A percentile compares a stretch with the other conserved stretches of the same genome.
These are phyloP conservation scores for Acanthosepion lycidas DNA, from an alignment of 2,888 invertebrate genomes.

Conservation along the genomic window DNA sequence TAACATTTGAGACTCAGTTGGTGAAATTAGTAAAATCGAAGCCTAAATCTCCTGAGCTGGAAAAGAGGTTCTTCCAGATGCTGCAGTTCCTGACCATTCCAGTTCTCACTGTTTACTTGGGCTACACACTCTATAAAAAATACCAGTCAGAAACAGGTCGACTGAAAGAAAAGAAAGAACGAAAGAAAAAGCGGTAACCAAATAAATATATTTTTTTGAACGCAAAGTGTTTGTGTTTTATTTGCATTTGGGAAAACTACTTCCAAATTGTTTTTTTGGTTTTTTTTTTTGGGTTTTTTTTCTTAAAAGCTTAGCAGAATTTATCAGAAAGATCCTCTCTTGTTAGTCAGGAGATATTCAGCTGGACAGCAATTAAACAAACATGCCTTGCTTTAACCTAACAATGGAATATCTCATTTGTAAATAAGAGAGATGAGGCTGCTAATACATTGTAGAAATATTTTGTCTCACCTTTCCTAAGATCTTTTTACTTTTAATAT, in stretches of 20 bases:
- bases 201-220: slow-evolving; percentile 24
- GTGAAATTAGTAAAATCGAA: slow-evolving; percentile 58
- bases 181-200: slow-evolving; percentile 51
- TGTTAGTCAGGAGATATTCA: too few species aligned
- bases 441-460: too few species aligned
- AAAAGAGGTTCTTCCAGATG: slow-evolving; percentile 49
- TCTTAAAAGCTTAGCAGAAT: too few species aligned
- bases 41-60: slow-evolving; percentile 46
- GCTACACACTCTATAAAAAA: slow-evolving; percentile 55
- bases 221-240: not conserved
- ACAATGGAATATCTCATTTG: too few species aligned
- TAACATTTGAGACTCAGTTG: slow-evolving; percentile 61
- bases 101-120: slow-evolving; percentile 51
- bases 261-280: too few species aligned
- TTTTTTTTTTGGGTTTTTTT: too few species aligned
- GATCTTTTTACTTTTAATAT: too few species aligned
- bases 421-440: too few species aligned
- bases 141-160: slow-evolving; percentile 53
- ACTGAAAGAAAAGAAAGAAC: slow-evolving; percentile 49
- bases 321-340: too few species aligned
- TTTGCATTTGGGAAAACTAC: not conserved
- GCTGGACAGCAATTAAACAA: too few species aligned
- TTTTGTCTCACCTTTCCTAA: too few species aligned
- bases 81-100: slow-evolving; percentile 53
- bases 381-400: too few species aligned